These are phyloP conservation scores for Chiroxiphia lanceolata DNA, from an alignment of 2,797 vertebrate species.

Conservation along the genomic window DNA sequence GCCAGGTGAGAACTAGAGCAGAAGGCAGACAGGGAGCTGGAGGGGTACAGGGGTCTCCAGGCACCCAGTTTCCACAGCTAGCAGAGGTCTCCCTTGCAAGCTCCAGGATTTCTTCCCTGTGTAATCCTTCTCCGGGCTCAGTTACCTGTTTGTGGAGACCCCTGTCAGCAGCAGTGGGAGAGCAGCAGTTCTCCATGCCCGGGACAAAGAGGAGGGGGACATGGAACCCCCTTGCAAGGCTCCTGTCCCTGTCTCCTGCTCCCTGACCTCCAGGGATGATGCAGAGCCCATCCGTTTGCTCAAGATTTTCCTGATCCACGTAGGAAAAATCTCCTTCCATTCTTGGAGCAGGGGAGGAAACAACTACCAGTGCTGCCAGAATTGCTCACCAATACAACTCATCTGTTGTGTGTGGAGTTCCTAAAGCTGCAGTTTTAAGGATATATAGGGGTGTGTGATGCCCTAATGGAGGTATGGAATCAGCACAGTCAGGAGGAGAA, in stretches of 20 bases:
- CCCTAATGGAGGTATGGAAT: not conserved
- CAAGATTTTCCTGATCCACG: not conserved
- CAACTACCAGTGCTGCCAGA: not conserved
- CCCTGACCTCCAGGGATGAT: not conserved
- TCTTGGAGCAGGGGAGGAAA: not conserved
- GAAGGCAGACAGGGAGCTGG: not conserved
- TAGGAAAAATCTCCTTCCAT: not conserved
- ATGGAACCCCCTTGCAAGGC: not conserved
- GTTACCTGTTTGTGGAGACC: not conserved
- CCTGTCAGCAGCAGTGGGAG: rapidly evolving
- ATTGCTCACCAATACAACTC: not conserved
- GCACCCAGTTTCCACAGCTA: not conserved
- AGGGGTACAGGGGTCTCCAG: not conserved
- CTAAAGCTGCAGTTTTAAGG: not conserved
- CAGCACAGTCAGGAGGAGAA: not conserved
- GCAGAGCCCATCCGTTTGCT: not conserved
- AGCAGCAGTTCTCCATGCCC: not conserved
- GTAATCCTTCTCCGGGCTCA: not conserved
- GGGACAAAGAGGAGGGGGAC: not conserved
- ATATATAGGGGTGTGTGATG: not conserved
- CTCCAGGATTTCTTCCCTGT: not conserved
- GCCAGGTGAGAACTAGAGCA: not conserved
- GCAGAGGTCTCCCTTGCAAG: not conserved
- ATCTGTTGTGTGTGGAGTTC: not conserved
- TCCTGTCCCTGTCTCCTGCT: not conserved